Percentiles rank a stretch among this genome's conserved stretches.
phyloP scores from a whole-genome alignment of 2,797 vertebrate species.

The Clarias laeviceps region DNA sequence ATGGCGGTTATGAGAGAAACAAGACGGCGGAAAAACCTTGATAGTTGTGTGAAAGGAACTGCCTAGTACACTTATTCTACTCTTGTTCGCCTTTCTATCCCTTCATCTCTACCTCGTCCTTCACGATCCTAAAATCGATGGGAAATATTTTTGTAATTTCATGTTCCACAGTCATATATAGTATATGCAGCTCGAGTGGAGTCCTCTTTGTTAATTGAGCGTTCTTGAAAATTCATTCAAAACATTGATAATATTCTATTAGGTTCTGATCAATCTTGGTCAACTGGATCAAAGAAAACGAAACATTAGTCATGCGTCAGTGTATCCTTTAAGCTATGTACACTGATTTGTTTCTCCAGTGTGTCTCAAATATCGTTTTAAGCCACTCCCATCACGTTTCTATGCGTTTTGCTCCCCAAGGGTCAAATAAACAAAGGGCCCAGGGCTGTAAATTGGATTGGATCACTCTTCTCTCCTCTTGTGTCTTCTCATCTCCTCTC shows the following conservation, averaged over 20 bases:
- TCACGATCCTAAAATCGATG: background rate
- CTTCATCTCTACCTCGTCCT: conserved; percentile 8
- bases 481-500: background rate
- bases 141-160: conserved; percentile 23
- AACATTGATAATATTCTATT: background rate
- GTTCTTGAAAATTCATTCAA: conserved; percentile 6
- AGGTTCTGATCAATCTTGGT: background rate
- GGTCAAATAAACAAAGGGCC: conserved; percentile 17
- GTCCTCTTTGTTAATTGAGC: background rate
- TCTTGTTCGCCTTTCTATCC: conserved; percentile 8
- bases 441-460: background rate
- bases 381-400: background rate
- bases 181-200: background rate
- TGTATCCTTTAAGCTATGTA: background rate
- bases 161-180: background rate
- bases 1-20: conserved; percentile 5
- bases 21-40: background rate
- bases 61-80: conserved; percentile 9
- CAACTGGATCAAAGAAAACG: background rate
- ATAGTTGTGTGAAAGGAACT: background rate
- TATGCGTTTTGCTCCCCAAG: background rate
- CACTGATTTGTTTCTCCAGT: background rate
- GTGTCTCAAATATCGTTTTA: conserved; percentile 23
- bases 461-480: background rate
- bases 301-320: background rate